These are phyloP conservation scores for Lasioglossum marginatum DNA, from an alignment of 2,888 invertebrate genomes.

Conservation along the genomic window DNA sequence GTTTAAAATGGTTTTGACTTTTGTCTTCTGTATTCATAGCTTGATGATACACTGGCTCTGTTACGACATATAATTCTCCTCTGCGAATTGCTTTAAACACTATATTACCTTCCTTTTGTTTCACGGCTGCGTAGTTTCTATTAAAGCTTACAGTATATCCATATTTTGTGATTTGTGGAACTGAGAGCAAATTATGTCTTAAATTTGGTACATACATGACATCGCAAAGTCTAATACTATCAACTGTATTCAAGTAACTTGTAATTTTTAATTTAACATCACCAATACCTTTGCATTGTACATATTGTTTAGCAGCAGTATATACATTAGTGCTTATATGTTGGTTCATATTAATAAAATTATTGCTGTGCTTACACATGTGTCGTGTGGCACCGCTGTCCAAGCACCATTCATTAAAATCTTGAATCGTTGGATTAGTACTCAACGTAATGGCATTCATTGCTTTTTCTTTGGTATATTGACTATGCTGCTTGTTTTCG, in stretches of 20 bases:
- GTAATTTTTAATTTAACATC: conserved; percentile 10
- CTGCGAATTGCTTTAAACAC: no score
- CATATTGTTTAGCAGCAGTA: conserved; percentile 6
- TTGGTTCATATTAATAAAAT: conserved; percentile 6
- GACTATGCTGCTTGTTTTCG: background rate
- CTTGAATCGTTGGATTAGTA: conserved; percentile 15
- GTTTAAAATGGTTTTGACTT: conserved; percentile 8
- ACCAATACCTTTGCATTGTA: conserved; percentile 4
- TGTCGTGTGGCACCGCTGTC: conserved; percentile 16
- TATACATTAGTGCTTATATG: conserved; percentile 1
- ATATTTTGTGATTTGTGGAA: conserved; percentile 4
- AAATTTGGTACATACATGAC: conserved; percentile 22
- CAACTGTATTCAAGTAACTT: background rate
- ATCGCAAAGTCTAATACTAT: background rate
- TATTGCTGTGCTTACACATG: conserved; percentile 31
- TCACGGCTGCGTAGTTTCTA: no score
- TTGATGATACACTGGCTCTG: no score
- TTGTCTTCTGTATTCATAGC: conserved; percentile 16
- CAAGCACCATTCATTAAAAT: conserved; percentile 24
- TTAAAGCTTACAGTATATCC: no score
- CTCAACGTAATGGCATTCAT: conserved; percentile 16
- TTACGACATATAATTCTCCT: no score
- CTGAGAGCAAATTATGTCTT: conserved; percentile 11
- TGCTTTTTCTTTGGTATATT: conserved; percentile 8
- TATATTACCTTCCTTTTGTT: no score